Evolutionary conservation across 1,140 invertebrate species (phyloP).

Genomic region (Drosophila bocki): DNA sequence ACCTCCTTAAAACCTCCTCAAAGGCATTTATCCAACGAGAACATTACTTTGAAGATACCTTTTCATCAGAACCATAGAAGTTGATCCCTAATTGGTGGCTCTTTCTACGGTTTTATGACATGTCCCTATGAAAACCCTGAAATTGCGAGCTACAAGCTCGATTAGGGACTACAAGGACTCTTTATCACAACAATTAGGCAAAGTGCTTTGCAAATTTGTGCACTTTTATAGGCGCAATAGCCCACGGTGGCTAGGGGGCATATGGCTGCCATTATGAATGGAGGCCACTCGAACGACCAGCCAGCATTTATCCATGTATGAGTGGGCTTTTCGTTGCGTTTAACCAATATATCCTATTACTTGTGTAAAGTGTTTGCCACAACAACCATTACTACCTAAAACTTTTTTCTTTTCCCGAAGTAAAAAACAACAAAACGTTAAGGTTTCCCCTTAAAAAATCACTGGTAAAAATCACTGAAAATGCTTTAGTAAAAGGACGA

Average conservation of each 20-base stretch:
- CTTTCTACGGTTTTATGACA: conserved; percentile 3
- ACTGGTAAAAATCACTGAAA: too few relatives aligned
- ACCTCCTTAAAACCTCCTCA: neutral
- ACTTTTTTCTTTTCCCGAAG: too few relatives aligned
- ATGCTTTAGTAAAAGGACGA: too few relatives aligned
- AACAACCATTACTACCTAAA: too few relatives aligned
- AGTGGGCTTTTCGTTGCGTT: conserved; percentile 20
- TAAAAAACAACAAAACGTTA: too few relatives aligned
- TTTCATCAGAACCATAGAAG: conserved; percentile 1
- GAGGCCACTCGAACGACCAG: neutral
- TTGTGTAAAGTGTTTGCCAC: conserved; percentile 38
- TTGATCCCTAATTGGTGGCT: conserved; percentile 16
- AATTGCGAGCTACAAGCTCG: neutral
- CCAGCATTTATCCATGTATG: conserved; percentile 2
- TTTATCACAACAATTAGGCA: conserved; percentile 63
- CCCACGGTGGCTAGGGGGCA: conserved; percentile 28
- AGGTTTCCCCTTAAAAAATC: too few relatives aligned
- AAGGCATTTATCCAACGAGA: neutral
- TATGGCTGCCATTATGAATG: conserved; percentile 36
- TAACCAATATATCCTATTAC: conserved; percentile 76
- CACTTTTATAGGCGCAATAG: conserved; percentile 50
- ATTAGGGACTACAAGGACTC: conserved; percentile 29
- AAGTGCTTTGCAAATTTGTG: conserved; percentile 48
- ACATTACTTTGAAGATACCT: neutral
- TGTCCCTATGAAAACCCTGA: neutral